Base-by-base conservation (phyloP, 2,797 vertebrate genomes). In the Xiphophorus birchmanni region DNA sequence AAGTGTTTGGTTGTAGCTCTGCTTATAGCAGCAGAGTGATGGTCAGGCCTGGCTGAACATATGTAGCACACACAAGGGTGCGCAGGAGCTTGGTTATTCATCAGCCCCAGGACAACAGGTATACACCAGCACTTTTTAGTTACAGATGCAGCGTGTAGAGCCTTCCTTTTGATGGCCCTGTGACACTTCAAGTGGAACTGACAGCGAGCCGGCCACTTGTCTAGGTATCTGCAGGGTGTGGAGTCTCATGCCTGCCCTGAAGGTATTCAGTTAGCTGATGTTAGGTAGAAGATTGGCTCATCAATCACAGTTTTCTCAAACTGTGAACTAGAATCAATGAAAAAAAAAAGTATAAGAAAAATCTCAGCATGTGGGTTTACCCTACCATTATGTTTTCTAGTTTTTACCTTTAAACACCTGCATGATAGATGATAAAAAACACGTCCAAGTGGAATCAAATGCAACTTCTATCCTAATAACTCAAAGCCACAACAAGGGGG, bases 161-260 rank as follows among this genome's bases (percentile, higher is more conserved):
- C 78, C 87, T 13, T 35, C 75, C 75, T 80, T 76, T 74, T 78
- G 81, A 88, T 75, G 81, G 77, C 85, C 78, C 76, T 79, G 84
- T 88, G 90, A 90, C 89, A 88, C 83, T 90, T 92, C 87, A 89
- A 92, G 93, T 92, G 90, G 88, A 94, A 93, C 92, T 90, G 91
- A 94, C 90, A 92, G 88, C 44, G 80, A 90, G 88, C 82, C 82
- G 91, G 86, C 80, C 40, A 84, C 81, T 89, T 75, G 86, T 82
- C 79, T 89, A 63, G 81, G 81, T 79, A 77, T 91, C 84, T 87
- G 80, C 84, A 80, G 74, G 71, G 80, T 87, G 86, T 45, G 82
- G 81, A 86, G 90, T 78, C 84, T 91, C 87, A 85, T 75, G 80
- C 54, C 4, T 74, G 78, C 85, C 81, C 80, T 74, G 85, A 90